phyloP scores from a whole-genome alignment of 2,797 vertebrate genomes.

The Alcedo quadribrachys region DNA sequence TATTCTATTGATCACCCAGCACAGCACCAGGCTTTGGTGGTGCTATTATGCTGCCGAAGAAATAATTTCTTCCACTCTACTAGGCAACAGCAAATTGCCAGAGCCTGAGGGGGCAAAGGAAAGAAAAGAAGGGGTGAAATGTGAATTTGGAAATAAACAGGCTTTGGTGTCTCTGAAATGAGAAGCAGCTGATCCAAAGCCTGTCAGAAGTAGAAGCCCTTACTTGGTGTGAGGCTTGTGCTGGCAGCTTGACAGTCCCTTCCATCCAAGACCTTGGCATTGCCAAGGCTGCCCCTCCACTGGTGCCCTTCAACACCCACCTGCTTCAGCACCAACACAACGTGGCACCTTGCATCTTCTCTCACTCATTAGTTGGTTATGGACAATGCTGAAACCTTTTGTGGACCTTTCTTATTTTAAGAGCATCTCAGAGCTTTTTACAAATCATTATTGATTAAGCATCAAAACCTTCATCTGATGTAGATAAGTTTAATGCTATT shows the following conservation, averaged over 20 bases:
- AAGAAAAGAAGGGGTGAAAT: background rate
- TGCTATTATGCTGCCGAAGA: background rate
- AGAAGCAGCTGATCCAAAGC: background rate
- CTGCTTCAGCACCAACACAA: background rate
- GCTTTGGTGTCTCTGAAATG: background rate
- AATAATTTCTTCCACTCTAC: background rate
- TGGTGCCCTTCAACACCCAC: background rate
- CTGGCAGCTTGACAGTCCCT: background rate
- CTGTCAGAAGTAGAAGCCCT: background rate
- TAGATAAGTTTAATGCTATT: slow-evolving; percentile 56
- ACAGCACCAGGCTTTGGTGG: background rate
- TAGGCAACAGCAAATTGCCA: background rate
- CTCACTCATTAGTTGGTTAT: background rate
- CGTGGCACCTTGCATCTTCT: background rate
- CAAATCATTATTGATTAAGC: slow-evolving; percentile 60
- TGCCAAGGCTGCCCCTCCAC: background rate
- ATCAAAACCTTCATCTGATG: slow-evolving; percentile 55
- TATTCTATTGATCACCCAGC: background rate
- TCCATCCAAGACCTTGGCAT: background rate
- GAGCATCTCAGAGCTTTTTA: slow-evolving; percentile 26
- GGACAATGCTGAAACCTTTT: background rate
- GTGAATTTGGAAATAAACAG: background rate
- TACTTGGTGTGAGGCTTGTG: background rate
- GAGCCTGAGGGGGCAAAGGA: background rate
- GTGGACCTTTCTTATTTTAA: background rate